A percentile compares a stretch with the other conserved stretches of the same genome.
Conservation (phyloP, 2,888 invertebrate genomes). For the Ptilodon capucinus region DNA sequence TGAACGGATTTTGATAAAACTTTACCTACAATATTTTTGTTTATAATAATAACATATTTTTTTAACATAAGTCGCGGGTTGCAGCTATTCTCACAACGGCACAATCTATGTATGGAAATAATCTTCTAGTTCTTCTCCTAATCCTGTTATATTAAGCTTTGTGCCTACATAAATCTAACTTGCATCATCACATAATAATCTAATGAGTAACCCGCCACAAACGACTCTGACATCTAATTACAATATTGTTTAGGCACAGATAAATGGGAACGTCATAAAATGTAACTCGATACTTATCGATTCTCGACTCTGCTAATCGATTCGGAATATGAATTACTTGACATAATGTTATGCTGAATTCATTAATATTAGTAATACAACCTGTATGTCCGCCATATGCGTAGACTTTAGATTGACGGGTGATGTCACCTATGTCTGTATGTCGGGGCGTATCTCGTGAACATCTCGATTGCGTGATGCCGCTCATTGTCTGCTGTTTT, state of each 20-base stretch:
- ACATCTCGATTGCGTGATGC: conserved; percentile 13
- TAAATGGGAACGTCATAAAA: neutral
- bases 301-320: conserved; percentile 11
- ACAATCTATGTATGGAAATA: too few relatives aligned
- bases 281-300: neutral
- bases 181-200: neutral
- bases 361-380: conserved; percentile 13
- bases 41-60: too few relatives aligned
- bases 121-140: neutral
- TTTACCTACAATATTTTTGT: too few relatives aligned
- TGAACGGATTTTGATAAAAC: too few relatives aligned
- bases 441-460: conserved; percentile 12
- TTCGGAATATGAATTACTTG: conserved; percentile 4
- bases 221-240: neutral
- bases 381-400: conserved; percentile 5
- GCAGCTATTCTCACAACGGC: too few relatives aligned
- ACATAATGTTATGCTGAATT: neutral
- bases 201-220: neutral
- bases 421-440: conserved; percentile 21
- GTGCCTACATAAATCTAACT: too few relatives aligned
- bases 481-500: neutral
- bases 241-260: neutral
- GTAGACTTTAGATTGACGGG: conserved; percentile 3
- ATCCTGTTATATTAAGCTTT: neutral
- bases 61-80: too few relatives aligned